These are phyloP conservation scores for Mastomys coucha DNA, from an alignment of 2,113 vertebrate genomes.

Conservation along the genomic window DNA sequence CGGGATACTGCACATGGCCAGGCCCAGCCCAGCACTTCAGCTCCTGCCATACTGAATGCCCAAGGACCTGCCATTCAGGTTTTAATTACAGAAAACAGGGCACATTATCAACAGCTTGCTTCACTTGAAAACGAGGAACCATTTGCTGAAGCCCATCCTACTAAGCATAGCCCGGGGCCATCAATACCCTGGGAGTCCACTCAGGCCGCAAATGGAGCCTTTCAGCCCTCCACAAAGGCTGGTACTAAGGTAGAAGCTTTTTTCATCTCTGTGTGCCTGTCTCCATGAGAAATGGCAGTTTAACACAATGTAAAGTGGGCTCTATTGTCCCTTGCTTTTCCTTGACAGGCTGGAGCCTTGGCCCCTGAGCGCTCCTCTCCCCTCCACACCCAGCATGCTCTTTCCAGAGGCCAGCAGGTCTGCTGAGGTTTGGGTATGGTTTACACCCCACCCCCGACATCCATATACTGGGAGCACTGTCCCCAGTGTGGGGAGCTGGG, in stretches of 20 bases:
- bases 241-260: fast-evolving
- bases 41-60: slow-evolving; percentile 57
- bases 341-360: fast-evolving
- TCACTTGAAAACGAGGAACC: background rate
- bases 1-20: too few species aligned
- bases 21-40: background rate
- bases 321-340: fast-evolving
- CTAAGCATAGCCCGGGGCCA: fast-evolving
- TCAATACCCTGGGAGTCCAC: fast-evolving
- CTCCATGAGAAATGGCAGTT: background rate
- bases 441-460: too few species aligned
- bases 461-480: background rate
- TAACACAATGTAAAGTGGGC: background rate
- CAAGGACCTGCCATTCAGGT: slow-evolving; percentile 70
- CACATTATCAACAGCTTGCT: slow-evolving; percentile 77
- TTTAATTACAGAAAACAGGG: slow-evolving; percentile 78
- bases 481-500: background rate
- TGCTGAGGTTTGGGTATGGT: background rate
- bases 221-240: background rate
- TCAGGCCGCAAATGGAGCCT: background rate
- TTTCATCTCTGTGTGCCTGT: background rate
- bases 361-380: background rate
- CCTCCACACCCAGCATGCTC: slow-evolving; percentile 69
- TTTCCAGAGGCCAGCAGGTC: background rate
- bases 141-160: background rate